phyloP scores from a whole-genome alignment of 30 jellyfish, hydroid and myxozoan species.

The Turritopsis dohrnii region DNA sequence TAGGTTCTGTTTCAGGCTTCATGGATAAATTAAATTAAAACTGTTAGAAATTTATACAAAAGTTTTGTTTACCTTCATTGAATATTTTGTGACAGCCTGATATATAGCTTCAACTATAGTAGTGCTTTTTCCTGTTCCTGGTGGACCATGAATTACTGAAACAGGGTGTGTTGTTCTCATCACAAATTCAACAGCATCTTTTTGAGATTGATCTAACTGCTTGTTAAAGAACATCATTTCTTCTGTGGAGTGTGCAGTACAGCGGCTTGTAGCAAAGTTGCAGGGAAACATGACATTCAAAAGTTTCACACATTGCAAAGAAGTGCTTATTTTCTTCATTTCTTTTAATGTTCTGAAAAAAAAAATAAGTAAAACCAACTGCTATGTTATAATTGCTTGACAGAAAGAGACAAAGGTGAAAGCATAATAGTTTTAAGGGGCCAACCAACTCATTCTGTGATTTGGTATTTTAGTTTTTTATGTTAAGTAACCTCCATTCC shows the following conservation, averaged over 20 bases:
- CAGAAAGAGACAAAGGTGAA: too few species aligned
- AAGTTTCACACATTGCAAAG: neutral
- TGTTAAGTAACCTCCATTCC: too few species aligned
- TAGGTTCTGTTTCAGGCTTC: too few species aligned
- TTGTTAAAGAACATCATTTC: constrained; percentile 40
- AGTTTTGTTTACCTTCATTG: constrained; percentile 60
- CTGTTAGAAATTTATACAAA: too few species aligned
- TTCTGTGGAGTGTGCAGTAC: constrained; percentile 25
- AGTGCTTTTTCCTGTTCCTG: constrained; percentile 98
- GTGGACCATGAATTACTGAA: constrained; percentile 93
- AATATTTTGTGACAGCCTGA: constrained; percentile 60
- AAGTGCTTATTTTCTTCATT: neutral
- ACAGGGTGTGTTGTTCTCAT: constrained; percentile 49
- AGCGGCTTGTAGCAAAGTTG: constrained; percentile 40
- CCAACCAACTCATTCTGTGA: too few species aligned
- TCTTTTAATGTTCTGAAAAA: neutral
- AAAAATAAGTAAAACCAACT: too few species aligned
- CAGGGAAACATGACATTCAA: constrained; percentile 31
- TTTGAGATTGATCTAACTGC: constrained; percentile 56
- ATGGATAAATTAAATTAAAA: too few species aligned
- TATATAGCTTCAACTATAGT: constrained; percentile 73
- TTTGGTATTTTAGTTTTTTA: too few species aligned
- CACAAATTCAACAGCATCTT: constrained; percentile 77
- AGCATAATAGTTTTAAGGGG: too few species aligned
- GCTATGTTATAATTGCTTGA: too few species aligned